Evolutionary conservation across 1,140 invertebrate species (phyloP).

Genomic region (Dysdera silvatica): DNA sequence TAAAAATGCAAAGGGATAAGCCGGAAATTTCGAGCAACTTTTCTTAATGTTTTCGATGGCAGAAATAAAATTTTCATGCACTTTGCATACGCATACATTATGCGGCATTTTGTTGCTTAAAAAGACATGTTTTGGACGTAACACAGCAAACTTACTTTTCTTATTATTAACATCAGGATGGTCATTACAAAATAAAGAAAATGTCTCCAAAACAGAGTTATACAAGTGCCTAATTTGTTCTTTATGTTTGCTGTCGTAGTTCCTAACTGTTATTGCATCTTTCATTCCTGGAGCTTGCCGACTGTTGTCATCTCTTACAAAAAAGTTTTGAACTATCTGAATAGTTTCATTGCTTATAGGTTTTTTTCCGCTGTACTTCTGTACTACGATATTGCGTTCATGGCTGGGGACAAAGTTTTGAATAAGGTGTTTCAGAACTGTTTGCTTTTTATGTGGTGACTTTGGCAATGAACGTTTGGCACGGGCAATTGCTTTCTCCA

Average conservation of each 20-base stretch:
- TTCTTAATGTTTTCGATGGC: conserved; percentile 7
- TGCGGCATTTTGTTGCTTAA: conserved; percentile 1
- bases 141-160: conserved; percentile 3
- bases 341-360: background rate
- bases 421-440: background rate
- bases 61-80: conserved; percentile 11
- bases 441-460: background rate
- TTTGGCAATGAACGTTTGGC: conserved; percentile 1
- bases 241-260: background rate
- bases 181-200: conserved; percentile 1
- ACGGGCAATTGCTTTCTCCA: conserved; percentile 2
- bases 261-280: background rate
- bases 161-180: conserved; percentile 4
- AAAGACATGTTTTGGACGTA: background rate
- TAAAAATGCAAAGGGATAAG: too few species aligned
- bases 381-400: background rate
- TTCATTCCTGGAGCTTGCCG: conserved; percentile 11
- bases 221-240: conserved; percentile 5
- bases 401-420: background rate
- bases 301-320: conserved; percentile 7
- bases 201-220: conserved; percentile 1
- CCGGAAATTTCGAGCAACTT: too few species aligned
- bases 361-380: background rate
- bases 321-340: background rate
- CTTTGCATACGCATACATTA: conserved; percentile 5